Base-by-base conservation (phyloP, 2,113 vertebrate genomes). In the Argyrosomus japonicus region DNA sequence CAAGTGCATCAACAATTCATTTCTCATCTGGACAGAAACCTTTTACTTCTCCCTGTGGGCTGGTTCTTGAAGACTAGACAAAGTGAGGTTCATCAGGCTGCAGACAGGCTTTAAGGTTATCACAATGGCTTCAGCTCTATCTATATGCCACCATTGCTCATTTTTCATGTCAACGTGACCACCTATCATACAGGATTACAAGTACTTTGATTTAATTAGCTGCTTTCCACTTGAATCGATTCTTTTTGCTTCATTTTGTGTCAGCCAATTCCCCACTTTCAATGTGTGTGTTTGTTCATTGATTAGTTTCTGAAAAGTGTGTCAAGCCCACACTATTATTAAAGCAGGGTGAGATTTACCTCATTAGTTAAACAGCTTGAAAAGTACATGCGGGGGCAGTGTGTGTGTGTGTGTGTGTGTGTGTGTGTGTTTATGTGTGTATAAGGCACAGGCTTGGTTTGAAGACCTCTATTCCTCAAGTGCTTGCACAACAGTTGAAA, bases 291-390 rank as follows among this genome's bases (percentile, higher is more conserved):
- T 72, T 69, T 75, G 51, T 54, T 58, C 57, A 58, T 50, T 69
- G 64, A 64, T 65, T 18, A 43, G 21, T 53, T 51, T 58, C 56
- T 1, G 23, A 43, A 8, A 77, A 77, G n/a, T 76, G 58, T 51
- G 14, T 56, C 47, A 65, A 72, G 57, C 62, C 73, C 73, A 77
- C 58, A n/a, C 77, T 36, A 65, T 21, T 65, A 47, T 67, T 61
- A 72, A 81, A 63, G 17, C 68, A 36, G 71, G n/a, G 14, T 68
- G 25, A 54, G 43, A 47, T 63, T 65, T 60, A 47, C 21, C 70
- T 75, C 45, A 43, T 79, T 75, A 54, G 69, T 79, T 79, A 45
- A 81, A 74, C 50, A 75, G 70, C 70, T 69, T 75, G 45, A 71
- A 82, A 78, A 29, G 50, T 54, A 56, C 18, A 57, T 51, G 68